A percentile compares a stretch with the other conserved stretches of the same genome.
phyloP scores from a whole-genome alignment of 2,888 invertebrate genomes.

The Apeira syringaria region DNA sequence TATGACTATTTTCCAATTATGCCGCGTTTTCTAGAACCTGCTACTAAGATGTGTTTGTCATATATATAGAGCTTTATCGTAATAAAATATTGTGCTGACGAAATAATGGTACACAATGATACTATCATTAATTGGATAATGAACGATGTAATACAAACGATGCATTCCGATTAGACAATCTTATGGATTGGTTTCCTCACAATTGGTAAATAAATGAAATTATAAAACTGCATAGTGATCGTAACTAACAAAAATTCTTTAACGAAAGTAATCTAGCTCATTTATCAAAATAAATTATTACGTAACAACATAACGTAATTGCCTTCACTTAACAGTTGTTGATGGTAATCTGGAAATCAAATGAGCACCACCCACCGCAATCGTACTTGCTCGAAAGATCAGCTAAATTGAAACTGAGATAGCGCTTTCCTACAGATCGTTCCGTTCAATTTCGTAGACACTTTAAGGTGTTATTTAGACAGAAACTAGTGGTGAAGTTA shows the following conservation, averaged over 20 bases:
- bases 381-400: conserved; percentile 3
- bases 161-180: not conserved
- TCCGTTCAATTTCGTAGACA: not conserved
- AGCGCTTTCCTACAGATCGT: conserved; percentile 1
- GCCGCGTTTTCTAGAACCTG: too few species aligned
- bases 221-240: not conserved
- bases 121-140: too few species aligned
- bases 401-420: conserved; percentile 9
- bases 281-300: not conserved
- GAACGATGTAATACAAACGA: not conserved
- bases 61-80: too few species aligned
- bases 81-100: too few species aligned
- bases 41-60: too few species aligned
- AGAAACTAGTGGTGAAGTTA: not conserved
- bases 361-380: conserved; percentile 4
- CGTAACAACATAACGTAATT: conserved; percentile 7
- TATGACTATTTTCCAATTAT: too few species aligned
- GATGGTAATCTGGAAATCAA: conserved; percentile 15
- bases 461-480: not conserved
- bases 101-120: too few species aligned
- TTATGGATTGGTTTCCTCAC: not conserved
- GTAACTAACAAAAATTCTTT: not conserved
- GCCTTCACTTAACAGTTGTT: conserved; percentile 7
- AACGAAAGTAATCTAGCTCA: conserved; percentile 1
- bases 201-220: not conserved